phyloP scores from a whole-genome alignment of 2,113 vertebrate species.

The Apistogramma diplotaenia region DNA sequence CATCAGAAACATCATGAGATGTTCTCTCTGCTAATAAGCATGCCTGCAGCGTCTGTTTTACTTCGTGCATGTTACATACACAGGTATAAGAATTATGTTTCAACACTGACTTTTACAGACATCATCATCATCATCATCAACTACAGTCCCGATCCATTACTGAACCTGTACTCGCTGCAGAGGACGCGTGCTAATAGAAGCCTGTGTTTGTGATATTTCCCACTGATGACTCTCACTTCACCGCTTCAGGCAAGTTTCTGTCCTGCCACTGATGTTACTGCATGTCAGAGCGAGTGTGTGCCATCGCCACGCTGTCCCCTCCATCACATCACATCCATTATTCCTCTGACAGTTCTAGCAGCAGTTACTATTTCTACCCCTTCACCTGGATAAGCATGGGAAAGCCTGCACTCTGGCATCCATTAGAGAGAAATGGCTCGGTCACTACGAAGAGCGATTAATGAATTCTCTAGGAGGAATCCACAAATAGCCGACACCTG shows the following conservation, averaged over 20 bases:
- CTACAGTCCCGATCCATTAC: not conserved
- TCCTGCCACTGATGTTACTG: not conserved
- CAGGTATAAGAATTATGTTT: not conserved
- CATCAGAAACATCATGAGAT: too few relatives aligned
- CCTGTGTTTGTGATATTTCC: not conserved
- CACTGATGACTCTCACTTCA: not conserved
- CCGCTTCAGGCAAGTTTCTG: not conserved
- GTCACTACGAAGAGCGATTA: not conserved
- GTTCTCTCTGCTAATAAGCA: too few relatives aligned
- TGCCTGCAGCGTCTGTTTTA: too few relatives aligned
- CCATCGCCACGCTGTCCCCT: not conserved
- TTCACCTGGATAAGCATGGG: not conserved
- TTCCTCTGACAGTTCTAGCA: not conserved
- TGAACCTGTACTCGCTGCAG: not conserved
- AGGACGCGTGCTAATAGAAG: not conserved
- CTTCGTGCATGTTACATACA: too few relatives aligned
- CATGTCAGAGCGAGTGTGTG: not conserved
- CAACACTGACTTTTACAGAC: not conserved
- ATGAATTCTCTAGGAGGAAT: not conserved
- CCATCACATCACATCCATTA: not conserved
- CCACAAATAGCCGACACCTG: not conserved
- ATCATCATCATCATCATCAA: too few relatives aligned
- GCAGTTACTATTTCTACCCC: slow-evolving; percentile 5
- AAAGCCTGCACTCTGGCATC: not conserved
- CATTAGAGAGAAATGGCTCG: slow-evolving; percentile 10